A percentile compares a stretch with the other conserved stretches of the same genome.
These are phyloP conservation scores for Siderastrea siderea DNA, from an alignment of 92 coral and sea anemone genomes.

Conservation along the genomic window DNA sequence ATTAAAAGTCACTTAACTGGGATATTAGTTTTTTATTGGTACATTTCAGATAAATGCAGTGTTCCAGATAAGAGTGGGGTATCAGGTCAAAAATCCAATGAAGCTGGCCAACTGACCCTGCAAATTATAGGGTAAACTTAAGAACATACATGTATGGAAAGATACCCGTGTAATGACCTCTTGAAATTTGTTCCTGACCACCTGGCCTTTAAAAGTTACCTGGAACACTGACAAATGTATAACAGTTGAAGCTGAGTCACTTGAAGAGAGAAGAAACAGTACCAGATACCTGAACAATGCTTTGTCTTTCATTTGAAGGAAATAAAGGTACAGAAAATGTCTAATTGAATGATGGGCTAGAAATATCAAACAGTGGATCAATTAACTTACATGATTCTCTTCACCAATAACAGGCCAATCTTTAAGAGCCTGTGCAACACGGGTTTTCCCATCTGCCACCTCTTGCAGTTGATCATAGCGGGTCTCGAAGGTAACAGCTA, in stretches of 20 bases:
- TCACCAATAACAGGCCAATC: conserved; percentile 38
- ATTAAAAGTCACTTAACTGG: conserved; percentile 1
- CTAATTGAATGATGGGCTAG: background rate
- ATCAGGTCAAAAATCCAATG: no score
- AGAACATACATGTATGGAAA: no score
- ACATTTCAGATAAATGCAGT: background rate
- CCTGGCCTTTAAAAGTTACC: no score
- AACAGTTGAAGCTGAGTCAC: no score
- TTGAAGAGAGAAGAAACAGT: no score
- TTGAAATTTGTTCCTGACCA: no score
- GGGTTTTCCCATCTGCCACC: conserved; percentile 32
- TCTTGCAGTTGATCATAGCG: conserved; percentile 20
- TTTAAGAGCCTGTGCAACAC: conserved; percentile 17
- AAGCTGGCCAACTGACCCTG: no score
- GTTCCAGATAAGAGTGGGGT: background rate
- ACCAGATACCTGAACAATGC: no score
- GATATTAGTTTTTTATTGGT: background rate
- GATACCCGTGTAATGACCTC: no score
- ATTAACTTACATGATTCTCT: conserved; percentile 27
- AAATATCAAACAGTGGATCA: background rate
- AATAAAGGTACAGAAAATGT: conserved; percentile 8
- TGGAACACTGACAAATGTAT: no score
- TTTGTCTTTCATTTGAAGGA: background rate
- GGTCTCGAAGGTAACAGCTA: conserved; percentile 22
- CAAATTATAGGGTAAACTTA: no score